Base-by-base conservation (phyloP, 2,113 vertebrate genomes). In the Notiomystis cincta region DNA sequence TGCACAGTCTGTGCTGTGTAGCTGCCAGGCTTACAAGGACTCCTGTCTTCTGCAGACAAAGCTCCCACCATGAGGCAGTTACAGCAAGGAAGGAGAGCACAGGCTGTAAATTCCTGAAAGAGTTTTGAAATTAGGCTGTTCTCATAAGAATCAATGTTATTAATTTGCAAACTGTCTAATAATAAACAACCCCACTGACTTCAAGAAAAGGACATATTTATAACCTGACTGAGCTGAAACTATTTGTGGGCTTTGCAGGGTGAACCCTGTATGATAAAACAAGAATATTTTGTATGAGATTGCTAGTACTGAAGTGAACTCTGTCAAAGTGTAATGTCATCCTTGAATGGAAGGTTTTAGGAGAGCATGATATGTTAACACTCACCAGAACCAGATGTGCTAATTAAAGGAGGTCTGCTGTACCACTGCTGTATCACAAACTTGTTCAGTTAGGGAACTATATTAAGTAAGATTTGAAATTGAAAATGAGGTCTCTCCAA, bases 361-460 rank as follows among this genome's bases (percentile, higher is more conserved):
- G 47, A 73, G 44, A 94, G 85, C 15, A 35, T 38, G 58, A 58
- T 62, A 51, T 3, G 40, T 54, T 91, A 90, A 47, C 20, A 38
- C 50, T 83, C 37, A 69, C 66, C 82, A 75, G 57, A 81, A 87
- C 50, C 24, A 93, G 83, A 73, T 73, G 53, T 56, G 62, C n/a
- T 77, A 80, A 81, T 81, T 71, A 94, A 94, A 91, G 71, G 33
- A 86, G 38, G 40, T 89, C 76, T 92, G 87, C 71, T 66, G 62
- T 35, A 64, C 54, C 58, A 57, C 23, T 58, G 31, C 33, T 69
- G 62, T 44, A 50, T 81, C 87, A 90, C 50, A 95, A 87, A 62
- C 53, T 66, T 67, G 47, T 13, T 69, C 80, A 90, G 73, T 40
- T 64, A 81, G 72, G 44, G 51, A 93, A 78, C 87, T 56, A 50